These are phyloP conservation scores for Hirudinaria manillensis DNA, from an alignment of 2,888 invertebrate species.

Conservation along the genomic window DNA sequence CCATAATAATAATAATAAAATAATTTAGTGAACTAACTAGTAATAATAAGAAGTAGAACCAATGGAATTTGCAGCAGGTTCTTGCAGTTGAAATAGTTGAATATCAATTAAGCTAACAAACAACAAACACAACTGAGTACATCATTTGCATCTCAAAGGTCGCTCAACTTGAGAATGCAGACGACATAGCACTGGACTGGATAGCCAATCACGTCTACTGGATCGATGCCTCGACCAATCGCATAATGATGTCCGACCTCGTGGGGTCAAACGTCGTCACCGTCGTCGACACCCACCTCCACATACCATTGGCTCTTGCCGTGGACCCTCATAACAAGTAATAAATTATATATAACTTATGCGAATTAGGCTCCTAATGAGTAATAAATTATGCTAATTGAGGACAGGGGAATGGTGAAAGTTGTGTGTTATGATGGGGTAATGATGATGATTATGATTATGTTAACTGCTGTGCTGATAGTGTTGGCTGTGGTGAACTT, in stretches of 20 bases:
- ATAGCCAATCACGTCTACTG: slow-evolving; percentile 56
- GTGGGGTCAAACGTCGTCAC: slow-evolving; percentile 24
- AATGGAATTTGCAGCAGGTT: too few species aligned
- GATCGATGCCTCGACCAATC: slow-evolving; percentile 52
- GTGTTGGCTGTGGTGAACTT: too few species aligned
- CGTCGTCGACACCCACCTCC: slow-evolving; percentile 34
- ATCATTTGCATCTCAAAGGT: too few species aligned
- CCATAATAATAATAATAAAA: too few species aligned
- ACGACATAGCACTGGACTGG: slow-evolving; percentile 59
- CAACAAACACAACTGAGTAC: too few species aligned
- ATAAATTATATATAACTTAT: not conserved
- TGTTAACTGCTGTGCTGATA: too few species aligned
- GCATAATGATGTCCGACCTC: slow-evolving; percentile 33
- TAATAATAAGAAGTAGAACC: too few species aligned
- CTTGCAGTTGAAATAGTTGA: too few species aligned
- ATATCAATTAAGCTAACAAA: too few species aligned
- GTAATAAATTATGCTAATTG: slow-evolving; percentile 22
- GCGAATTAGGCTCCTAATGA: slow-evolving; percentile 21
- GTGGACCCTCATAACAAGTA: slow-evolving; percentile 37
- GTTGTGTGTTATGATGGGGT: not conserved
- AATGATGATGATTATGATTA: too few species aligned
- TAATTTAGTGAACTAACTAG: too few species aligned
- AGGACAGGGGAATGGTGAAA: too few species aligned
- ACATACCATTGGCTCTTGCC: slow-evolving; percentile 34
- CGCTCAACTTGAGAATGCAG: not conserved